Percentiles rank a stretch among this genome's conserved stretches.
These are phyloP conservation scores for Anticlea derivata DNA, from an alignment of 2,888 invertebrate genomes.

Conservation along the genomic window DNA sequence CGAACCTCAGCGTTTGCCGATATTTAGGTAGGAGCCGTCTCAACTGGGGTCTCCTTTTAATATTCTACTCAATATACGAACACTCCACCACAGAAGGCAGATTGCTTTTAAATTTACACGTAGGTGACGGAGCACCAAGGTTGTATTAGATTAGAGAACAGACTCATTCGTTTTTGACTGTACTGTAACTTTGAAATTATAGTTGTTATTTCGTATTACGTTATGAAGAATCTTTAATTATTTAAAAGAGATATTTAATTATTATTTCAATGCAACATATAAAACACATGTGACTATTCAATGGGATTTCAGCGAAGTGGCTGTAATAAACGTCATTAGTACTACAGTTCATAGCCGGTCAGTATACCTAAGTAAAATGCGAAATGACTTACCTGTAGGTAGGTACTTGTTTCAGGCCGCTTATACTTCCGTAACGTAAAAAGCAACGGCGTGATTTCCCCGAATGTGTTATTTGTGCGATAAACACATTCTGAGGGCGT, in stretches of 20 bases:
- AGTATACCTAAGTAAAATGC: background rate
- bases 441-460: slow-evolving; percentile 22
- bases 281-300: too few species aligned
- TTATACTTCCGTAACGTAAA: slow-evolving; percentile 18
- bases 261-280: too few species aligned
- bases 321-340: too few species aligned
- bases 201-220: too few species aligned
- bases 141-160: too few species aligned
- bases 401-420: slow-evolving; percentile 6
- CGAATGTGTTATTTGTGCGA: slow-evolving; percentile 31
- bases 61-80: slow-evolving; percentile 24
- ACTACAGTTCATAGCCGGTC: background rate
- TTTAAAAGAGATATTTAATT: too few species aligned
- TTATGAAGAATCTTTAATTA: too few species aligned
- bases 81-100: slow-evolving; percentile 1
- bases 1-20: slow-evolving; percentile 58
- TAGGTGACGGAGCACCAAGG: too few species aligned
- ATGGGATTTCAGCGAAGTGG: too few species aligned
- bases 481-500: slow-evolving; percentile 27
- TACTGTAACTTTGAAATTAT: too few species aligned
- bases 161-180: too few species aligned
- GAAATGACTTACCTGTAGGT: background rate
- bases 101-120: background rate
- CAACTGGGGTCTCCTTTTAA: slow-evolving; percentile 31
- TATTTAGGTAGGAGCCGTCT: slow-evolving; percentile 43